These are phyloP conservation scores for Littorina saxatilis DNA, from an alignment of 1,140 invertebrate species.

Conservation along the genomic window DNA sequence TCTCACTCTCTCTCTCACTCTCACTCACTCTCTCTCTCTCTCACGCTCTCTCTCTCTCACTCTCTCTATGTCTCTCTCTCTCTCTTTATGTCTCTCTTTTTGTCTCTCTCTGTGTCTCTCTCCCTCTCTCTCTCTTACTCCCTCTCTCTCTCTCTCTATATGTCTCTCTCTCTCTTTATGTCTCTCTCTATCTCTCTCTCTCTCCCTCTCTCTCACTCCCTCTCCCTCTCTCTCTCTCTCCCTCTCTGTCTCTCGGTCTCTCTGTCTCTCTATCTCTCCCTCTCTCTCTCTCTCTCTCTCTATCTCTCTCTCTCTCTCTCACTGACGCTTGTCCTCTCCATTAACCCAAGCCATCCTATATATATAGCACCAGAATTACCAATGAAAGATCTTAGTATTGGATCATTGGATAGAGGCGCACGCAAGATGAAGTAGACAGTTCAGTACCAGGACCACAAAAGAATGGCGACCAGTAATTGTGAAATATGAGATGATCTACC, in stretches of 20 bases:
- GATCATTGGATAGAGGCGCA: too few relatives aligned
- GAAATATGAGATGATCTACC: too few relatives aligned
- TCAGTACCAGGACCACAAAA: too few relatives aligned
- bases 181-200: conserved; percentile 10
- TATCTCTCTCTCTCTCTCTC: conserved; percentile 21
- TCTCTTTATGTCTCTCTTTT: conserved; percentile 9
- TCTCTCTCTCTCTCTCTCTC: too few relatives aligned
- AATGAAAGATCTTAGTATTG: too few relatives aligned
- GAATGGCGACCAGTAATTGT: too few relatives aligned
- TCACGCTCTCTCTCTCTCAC: background rate
- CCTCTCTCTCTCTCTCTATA: background rate
- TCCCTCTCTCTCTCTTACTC: conserved; percentile 7
- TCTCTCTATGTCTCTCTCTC: conserved; percentile 11
- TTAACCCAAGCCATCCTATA: too few relatives aligned
- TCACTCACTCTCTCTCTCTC: background rate
- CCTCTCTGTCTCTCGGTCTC: background rate
- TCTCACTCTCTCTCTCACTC: background rate
- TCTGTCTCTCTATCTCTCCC: conserved; percentile 1
- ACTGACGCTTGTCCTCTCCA: background rate
- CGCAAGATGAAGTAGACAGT: too few relatives aligned
- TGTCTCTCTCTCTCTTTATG: background rate
- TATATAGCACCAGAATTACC: too few relatives aligned
- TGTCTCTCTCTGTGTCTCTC: conserved; percentile 20
- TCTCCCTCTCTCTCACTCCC: conserved; percentile 23
- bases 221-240: conserved; percentile 2